Evolutionary conservation across 2,797 vertebrate genomes (phyloP), one percentile per base, ranked within the genome.

Genomic region (Ptychadena robeensis): DNA sequence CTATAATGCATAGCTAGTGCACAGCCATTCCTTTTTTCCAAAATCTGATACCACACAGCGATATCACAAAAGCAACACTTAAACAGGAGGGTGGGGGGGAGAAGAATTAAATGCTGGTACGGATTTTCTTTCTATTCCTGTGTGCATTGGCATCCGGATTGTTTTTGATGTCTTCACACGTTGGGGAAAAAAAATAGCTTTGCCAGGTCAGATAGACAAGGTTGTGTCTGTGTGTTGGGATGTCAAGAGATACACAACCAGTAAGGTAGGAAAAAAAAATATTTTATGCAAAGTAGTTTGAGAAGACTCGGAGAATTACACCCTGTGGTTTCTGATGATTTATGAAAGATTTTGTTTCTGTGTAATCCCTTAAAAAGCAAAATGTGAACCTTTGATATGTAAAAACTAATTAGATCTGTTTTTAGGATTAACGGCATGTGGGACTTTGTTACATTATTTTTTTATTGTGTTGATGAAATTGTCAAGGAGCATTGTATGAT

Each of bases 171-270:
- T 70, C 71, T 80, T 82, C 66, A 32, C 71, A 76, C 53, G 75
- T 30, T 53, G 32, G 18, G 8, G 18, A n/a, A 82, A 79, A 70
- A 80, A 74, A 63, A 27, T n/a, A 59, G 32, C 44, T n/a, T 22
- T 61, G 0, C 35, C 67, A 57, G 40, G 67, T 22, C 2, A 79
- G 48, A 80, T 6, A 4, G 59, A 84, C 72, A 87, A 81, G 38
- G 31, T 85, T 87, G 44, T 83, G 28, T 86, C 87, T 83, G 32
- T 80, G 34, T 73, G n/a, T 71, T 27, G 37, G 34, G 57, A 85
- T 88, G 80, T 83, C 81, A 78, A 75, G 73, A 86, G 87, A 87
- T 80, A 12, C 81, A 87, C 69, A 63, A 64, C 79, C 63, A 40
- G 38, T 32, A 72, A 48, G n/a, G n/a, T n/a, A 9, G 27, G 30